Evolutionary conservation across 2,797 vertebrate species (phyloP), one percentile per base, ranked within the genome.

Genomic region (Galago senegalensis): DNA sequence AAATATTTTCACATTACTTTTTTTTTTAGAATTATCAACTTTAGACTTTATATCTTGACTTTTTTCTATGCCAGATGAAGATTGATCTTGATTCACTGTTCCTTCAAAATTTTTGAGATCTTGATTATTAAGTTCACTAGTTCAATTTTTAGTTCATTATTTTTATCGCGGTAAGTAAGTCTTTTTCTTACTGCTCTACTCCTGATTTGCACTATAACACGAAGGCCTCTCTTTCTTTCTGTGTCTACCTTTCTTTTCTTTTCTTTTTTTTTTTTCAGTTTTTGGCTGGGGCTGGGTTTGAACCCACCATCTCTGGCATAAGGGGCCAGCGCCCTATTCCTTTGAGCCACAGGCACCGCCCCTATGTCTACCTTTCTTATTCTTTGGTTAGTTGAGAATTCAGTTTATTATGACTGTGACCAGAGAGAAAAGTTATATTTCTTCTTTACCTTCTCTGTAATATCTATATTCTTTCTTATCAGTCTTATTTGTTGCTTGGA

Each of bases 391-490:
- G 34, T 85, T 93, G 49, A 77, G 58, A 77, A 72, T 73, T 80
- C 56, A 43, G 53, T 43, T 84, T 81, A 65, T 65, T 65, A 65
- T 17, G 49, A 53, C 49, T 16, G 49, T 53, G 49, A 53, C 76
- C 37, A 73, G n/a, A 91, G 25, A 77, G 46, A 65, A 73, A 87
- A 87, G n/a, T 67, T 56, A 58, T 87, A 25, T 11, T 49, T 13
- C 13, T 37, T 79, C 56, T 72, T 89, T 9, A 60, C 7, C 14
- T 46, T 86, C 31, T 65, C 8, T 85, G 0, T 89, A 80, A 65
- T 87, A 79, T 43, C 31, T 79, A 83, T 13, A 17, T 65, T 81
- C 23, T 77, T 82, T 95, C 69, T 82, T 86, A 86, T 6, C 49
- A 73, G 0, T 79, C 79, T 83, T 90, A n/a, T 67, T 46, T 87